Percentiles rank a stretch among this genome's conserved stretches.
These are phyloP conservation scores for Suillia variegata DNA, from an alignment of 2,888 invertebrate genomes.

Conservation along the genomic window DNA sequence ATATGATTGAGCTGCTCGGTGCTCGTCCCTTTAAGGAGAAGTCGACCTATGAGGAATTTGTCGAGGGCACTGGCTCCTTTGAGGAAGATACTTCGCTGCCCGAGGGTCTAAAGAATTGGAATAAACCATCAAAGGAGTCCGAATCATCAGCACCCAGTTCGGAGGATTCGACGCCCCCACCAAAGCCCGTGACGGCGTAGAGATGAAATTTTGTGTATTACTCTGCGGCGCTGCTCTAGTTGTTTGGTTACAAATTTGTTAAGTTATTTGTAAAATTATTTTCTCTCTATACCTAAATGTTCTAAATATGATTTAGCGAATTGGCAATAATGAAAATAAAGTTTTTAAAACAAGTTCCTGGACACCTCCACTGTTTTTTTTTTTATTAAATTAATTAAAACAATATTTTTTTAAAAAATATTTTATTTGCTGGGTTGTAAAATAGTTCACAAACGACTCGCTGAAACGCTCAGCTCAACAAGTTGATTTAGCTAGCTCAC, in stretches of 20 bases:
- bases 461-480: too few species aligned
- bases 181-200: slow-evolving; percentile 47
- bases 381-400: too few species aligned
- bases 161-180: slow-evolving; percentile 34
- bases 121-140: slow-evolving; percentile 69
- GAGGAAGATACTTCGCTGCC: slow-evolving; percentile 96
- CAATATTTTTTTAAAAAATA: too few species aligned
- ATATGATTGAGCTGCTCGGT: slow-evolving; percentile 96
- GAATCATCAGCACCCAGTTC: slow-evolving; percentile 27
- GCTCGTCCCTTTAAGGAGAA: slow-evolving; percentile 96
- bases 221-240: background rate
- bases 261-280: background rate
- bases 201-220: background rate
- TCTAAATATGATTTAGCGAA: background rate
- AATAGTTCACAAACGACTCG: too few species aligned
- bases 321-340: slow-evolving; percentile 2
- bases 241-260: background rate
- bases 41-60: slow-evolving; percentile 99
- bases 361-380: too few species aligned
- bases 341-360: background rate
- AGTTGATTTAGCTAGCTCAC: too few species aligned
- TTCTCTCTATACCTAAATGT: background rate
- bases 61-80: slow-evolving; percentile 96
- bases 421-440: too few species aligned
- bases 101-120: slow-evolving; percentile 95